These are phyloP conservation scores for Columba janthina DNA, from an alignment of 2,113 vertebrate genomes.

Conservation along the genomic window DNA sequence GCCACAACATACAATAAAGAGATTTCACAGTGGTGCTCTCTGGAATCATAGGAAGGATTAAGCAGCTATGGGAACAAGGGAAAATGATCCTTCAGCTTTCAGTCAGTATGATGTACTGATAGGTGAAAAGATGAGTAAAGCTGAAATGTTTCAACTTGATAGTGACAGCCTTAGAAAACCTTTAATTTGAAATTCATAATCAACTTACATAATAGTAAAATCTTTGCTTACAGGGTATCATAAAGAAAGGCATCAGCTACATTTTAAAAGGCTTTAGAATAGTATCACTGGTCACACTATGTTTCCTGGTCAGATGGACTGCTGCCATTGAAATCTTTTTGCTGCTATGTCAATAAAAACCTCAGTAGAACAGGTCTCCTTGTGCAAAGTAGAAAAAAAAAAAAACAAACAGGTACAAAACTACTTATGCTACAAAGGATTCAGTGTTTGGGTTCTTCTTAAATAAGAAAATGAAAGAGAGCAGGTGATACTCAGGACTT, in stretches of 20 bases:
- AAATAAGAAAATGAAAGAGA: neutral
- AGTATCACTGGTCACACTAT: neutral
- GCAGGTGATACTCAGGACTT: neutral
- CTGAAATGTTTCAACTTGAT: neutral
- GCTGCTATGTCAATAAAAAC: neutral
- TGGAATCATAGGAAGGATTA: conserved; percentile 15
- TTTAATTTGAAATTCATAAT: neutral
- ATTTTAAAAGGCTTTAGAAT: neutral
- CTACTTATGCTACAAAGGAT: neutral
- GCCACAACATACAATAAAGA: neutral
- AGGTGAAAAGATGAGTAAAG: neutral
- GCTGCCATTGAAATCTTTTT: neutral
- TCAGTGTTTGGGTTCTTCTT: neutral
- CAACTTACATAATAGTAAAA: neutral
- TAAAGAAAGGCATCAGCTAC: neutral
- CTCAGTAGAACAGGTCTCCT: neutral
- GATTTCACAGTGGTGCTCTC: neutral
- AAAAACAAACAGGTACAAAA: neutral
- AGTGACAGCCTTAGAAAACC: neutral
- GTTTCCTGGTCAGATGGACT: neutral
- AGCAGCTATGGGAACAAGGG: neutral
- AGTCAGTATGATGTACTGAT: neutral
- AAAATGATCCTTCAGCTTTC: conserved; percentile 3
- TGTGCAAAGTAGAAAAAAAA: neutral
- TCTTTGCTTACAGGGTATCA: neutral